Conservation (phyloP, 92 coral and sea anemone genomes). For the Anthopleura xanthogrammica region DNA sequence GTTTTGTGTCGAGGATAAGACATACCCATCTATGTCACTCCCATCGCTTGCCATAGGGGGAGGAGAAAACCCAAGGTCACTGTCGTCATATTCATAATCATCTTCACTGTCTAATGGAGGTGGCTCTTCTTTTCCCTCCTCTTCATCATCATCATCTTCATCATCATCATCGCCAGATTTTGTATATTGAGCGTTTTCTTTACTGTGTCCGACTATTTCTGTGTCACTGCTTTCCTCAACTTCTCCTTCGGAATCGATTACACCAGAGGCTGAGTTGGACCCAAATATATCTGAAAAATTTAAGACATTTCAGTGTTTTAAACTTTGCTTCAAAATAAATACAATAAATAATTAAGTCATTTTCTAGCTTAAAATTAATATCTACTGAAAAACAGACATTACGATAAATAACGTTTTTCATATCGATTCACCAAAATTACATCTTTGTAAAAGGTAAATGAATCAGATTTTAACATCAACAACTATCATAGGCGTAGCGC, state of each 20-base stretch:
- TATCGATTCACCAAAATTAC: too few species aligned
- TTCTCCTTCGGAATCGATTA: constrained; percentile 82
- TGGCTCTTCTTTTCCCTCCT: constrained; percentile 49
- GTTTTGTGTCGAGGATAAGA: constrained; percentile 6
- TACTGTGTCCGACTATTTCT: constrained; percentile 87
- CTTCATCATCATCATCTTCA: background rate
- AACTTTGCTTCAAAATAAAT: too few species aligned
- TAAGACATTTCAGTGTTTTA: too few species aligned
- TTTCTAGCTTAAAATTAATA: too few species aligned
- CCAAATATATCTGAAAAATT: constrained; percentile 83
- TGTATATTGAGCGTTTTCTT: constrained; percentile 60
- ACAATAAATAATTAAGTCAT: too few species aligned
- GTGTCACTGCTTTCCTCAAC: constrained; percentile 85
- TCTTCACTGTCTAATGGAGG: constrained; percentile 76
- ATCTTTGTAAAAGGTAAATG: too few species aligned
- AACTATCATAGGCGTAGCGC: too few species aligned
- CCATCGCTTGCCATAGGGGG: constrained; percentile 39
- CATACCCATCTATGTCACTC: constrained; percentile 37
- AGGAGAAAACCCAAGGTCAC: constrained; percentile 43
- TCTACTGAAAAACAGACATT: too few species aligned
- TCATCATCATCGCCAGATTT: constrained; percentile 35
- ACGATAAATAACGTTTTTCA: too few species aligned
- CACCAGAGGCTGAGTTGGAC: constrained; percentile 50
- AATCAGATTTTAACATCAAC: too few species aligned
- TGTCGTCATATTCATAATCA: constrained; percentile 66